A percentile compares a stretch with the other conserved stretches of the same genome.
Conservation (phyloP, 2,888 invertebrate genomes). For the Theodoxus fluviatilis region DNA sequence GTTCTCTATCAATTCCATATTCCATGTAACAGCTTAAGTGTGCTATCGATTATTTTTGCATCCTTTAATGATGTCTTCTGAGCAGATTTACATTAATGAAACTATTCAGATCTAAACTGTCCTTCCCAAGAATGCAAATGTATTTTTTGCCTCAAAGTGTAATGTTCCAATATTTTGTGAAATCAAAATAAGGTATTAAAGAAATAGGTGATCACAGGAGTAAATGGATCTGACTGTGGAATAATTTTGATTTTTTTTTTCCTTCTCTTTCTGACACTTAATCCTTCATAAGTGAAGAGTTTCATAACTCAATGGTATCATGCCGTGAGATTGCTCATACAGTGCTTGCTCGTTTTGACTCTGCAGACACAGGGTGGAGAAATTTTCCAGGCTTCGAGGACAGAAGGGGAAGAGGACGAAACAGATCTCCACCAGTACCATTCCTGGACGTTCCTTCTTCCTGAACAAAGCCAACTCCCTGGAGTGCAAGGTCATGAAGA, state of each 20-base stretch:
- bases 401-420: constrained; percentile 72
- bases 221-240: too few relatives aligned
- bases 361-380: constrained; percentile 71
- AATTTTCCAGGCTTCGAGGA: constrained; percentile 74
- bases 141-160: too few relatives aligned
- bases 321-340: too few relatives aligned
- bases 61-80: too few relatives aligned
- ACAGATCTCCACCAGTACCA: constrained; percentile 69
- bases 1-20: too few relatives aligned
- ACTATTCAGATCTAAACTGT: neutral
- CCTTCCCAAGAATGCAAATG: neutral
- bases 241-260: neutral
- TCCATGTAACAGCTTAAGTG: too few relatives aligned
- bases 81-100: too few relatives aligned
- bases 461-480: constrained; percentile 81
- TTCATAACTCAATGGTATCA: constrained; percentile 19
- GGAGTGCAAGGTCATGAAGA: constrained; percentile 71
- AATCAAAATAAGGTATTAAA: too few relatives aligned
- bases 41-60: too few relatives aligned
- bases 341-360: too few relatives aligned
- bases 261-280: neutral
- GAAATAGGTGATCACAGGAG: too few relatives aligned
- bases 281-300: neutral
- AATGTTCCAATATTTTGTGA: too few relatives aligned
- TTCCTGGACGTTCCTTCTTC: constrained; percentile 77